Conservation (phyloP, 2,113 vertebrate species). For the Tenebrosternarchus preto region DNA sequence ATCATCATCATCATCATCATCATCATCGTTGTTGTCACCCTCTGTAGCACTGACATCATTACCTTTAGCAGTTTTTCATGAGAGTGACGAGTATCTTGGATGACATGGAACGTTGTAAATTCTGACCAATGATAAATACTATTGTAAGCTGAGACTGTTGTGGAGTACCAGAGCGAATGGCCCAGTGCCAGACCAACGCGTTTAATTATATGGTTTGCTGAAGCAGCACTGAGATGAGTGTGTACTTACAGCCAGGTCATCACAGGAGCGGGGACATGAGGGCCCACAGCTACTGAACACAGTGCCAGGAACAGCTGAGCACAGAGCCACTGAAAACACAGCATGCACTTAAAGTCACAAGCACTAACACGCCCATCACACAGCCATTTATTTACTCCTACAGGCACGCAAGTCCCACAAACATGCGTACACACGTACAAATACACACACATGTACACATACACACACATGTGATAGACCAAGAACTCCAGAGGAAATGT, state of each 20-base stretch:
- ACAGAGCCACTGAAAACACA: slow-evolving; percentile 72
- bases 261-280: slow-evolving; percentile 84
- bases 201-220: not conserved
- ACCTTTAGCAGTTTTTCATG: not conserved
- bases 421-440: slow-evolving; percentile 18
- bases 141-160: too few relatives aligned
- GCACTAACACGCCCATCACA: slow-evolving; percentile 41
- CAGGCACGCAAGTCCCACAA: not conserved
- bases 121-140: too few relatives aligned
- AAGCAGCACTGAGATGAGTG: not conserved
- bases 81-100: not conserved
- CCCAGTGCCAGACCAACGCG: too few relatives aligned
- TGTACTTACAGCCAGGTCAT: slow-evolving; percentile 80
- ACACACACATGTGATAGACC: too few relatives aligned
- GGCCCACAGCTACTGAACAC: slow-evolving; percentile 82
- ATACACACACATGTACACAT: not conserved
- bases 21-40: not conserved
- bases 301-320: slow-evolving; percentile 73
- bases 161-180: not conserved
- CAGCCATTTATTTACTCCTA: too few relatives aligned
- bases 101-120: too few relatives aligned
- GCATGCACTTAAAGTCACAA: not conserved
- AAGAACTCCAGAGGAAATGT: not conserved
- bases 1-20: not conserved
- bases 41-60: not conserved